Evolutionary conservation across 2,888 invertebrate genomes (phyloP).

Genomic region (Lobophora halterata): DNA sequence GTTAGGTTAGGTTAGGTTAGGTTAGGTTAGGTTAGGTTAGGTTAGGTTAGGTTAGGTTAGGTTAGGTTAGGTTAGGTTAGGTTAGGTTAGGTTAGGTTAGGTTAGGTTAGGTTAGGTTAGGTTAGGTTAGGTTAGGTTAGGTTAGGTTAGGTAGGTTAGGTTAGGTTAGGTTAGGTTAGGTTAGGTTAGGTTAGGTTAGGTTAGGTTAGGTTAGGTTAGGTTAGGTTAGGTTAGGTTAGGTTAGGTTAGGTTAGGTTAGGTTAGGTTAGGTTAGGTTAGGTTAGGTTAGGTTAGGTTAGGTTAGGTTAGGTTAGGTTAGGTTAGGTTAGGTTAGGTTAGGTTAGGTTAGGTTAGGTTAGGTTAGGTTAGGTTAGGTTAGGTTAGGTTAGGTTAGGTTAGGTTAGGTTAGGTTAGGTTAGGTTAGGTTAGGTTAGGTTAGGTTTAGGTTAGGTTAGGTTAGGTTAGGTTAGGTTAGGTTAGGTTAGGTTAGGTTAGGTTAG

Average conservation of each 20-base stretch:
- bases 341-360: conserved; percentile 15
- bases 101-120: too few species aligned
- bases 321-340: not conserved
- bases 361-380: conserved; percentile 13
- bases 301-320: conserved; percentile 6
- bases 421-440: conserved; percentile 12
- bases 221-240: conserved; percentile 8
- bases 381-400: conserved; percentile 15
- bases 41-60: too few species aligned
- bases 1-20: too few species aligned
- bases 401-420: conserved; percentile 15
- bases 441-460: conserved; percentile 14
- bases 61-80: too few species aligned
- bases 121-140: too few species aligned
- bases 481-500: conserved; percentile 16
- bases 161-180: conserved; percentile 14
- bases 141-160: conserved; percentile 9
- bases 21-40: too few species aligned
- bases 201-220: conserved; percentile 16
- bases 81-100: too few species aligned
- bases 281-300: conserved; percentile 6
- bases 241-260: conserved; percentile 9
- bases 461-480: conserved; percentile 15
- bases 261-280: conserved; percentile 9
- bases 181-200: conserved; percentile 16